Evolutionary conservation across 2,113 vertebrate species (phyloP).

Genomic region (Pelusios castaneus): DNA sequence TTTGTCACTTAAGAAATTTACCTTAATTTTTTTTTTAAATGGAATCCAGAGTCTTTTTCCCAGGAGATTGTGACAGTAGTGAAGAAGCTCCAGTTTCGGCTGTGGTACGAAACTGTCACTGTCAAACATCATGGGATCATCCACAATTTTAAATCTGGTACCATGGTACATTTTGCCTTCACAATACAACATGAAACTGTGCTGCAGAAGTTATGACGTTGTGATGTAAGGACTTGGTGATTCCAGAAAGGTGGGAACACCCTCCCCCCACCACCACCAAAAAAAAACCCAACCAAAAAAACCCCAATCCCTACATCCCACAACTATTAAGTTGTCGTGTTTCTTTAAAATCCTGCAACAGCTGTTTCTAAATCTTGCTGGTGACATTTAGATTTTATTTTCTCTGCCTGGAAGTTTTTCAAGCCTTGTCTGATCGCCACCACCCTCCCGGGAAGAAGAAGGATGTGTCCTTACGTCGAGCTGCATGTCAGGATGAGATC

Average conservation of each 20-base stretch:
- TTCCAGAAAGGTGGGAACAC: not conserved
- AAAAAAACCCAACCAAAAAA: too few species aligned
- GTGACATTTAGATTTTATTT: not conserved
- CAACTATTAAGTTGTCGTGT: rapidly evolving
- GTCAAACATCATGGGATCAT: not conserved
- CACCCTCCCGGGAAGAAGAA: not conserved
- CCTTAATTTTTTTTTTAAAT: too few species aligned
- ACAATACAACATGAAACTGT: not conserved
- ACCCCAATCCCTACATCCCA: too few species aligned
- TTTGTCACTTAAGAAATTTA: not conserved
- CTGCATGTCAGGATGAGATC: not conserved
- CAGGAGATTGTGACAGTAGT: not conserved
- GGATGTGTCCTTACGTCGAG: not conserved
- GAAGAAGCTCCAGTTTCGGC: not conserved
- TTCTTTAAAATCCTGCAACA: not conserved
- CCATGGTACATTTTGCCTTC: not conserved
- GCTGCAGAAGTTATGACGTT: not conserved
- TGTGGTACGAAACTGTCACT: not conserved
- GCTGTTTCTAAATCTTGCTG: not conserved
- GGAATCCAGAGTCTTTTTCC: not conserved
- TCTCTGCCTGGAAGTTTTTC: not conserved
- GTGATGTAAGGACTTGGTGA: not conserved
- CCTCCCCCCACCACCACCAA: not conserved
- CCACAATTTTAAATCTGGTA: not conserved
- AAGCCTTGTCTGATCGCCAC: not conserved